Conservation (phyloP, 2,113 vertebrate species). For the Gasterosteus nipponicus region DNA sequence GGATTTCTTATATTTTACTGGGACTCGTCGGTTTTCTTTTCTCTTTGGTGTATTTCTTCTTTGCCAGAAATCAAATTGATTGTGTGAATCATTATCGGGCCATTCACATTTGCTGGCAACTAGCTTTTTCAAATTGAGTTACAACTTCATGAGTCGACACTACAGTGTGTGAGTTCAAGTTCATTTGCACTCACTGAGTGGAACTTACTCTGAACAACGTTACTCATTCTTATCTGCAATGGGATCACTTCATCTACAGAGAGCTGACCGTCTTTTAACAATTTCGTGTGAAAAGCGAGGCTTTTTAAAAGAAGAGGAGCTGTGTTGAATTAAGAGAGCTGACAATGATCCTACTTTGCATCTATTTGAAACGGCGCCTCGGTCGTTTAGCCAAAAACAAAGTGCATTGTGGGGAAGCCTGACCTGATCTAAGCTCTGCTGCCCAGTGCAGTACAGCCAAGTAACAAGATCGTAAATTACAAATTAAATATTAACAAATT, state of each 20-base stretch:
- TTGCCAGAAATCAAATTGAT: slow-evolving; percentile 36
- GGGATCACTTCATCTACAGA: slow-evolving; percentile 29
- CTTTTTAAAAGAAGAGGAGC: slow-evolving; percentile 47
- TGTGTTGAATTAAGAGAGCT: slow-evolving; percentile 55
- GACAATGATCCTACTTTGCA: slow-evolving; percentile 72
- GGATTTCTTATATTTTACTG: slow-evolving; percentile 13
- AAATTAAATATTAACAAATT: too few relatives aligned
- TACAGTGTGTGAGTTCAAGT: slow-evolving; percentile 45
- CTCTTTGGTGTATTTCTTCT: slow-evolving; percentile 21
- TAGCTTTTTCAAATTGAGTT: slow-evolving; percentile 44
- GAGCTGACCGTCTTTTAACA: slow-evolving; percentile 52
- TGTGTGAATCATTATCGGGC: slow-evolving; percentile 31
- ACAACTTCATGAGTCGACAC: slow-evolving; percentile 36
- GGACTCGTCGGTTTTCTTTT: slow-evolving; percentile 10
- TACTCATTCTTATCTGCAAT: slow-evolving; percentile 50
- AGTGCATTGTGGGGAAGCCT: slow-evolving; percentile 54
- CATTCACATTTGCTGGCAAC: slow-evolving; percentile 33
- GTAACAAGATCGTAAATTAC: too few relatives aligned
- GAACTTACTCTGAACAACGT: slow-evolving; percentile 30
- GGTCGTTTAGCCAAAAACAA: slow-evolving; percentile 72
- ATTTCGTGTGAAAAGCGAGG: slow-evolving; percentile 41
- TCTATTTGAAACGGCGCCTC: slow-evolving; percentile 67
- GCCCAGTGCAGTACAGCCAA: slow-evolving; percentile 13
- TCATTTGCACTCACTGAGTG: slow-evolving; percentile 28
- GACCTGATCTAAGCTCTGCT: slow-evolving; percentile 35